Conservation (phyloP, 2,113 vertebrate genomes). For the Leptocoma aspasia region DNA sequence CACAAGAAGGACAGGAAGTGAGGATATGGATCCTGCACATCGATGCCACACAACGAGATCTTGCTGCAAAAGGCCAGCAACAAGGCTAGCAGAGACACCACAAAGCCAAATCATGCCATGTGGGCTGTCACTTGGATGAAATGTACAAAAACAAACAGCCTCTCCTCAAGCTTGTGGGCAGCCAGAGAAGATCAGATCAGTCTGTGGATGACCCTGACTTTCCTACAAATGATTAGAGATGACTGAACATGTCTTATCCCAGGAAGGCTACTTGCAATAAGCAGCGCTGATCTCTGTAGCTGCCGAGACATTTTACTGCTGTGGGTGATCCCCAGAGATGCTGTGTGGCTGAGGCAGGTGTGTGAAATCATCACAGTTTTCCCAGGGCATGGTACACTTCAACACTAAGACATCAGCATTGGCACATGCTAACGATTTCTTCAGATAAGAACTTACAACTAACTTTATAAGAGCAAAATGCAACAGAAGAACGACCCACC, state of each 20-base stretch:
- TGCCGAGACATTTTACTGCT: not conserved
- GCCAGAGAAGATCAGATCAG: not conserved
- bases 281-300: not conserved
- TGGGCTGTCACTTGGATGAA: not conserved
- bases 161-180: not conserved
- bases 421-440: not conserved
- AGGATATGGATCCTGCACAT: fast-evolving
- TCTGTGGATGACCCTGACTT: not conserved
- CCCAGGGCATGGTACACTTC: not conserved
- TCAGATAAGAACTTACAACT: not conserved
- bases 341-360: fast-evolving
- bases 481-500: not conserved
- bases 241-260: not conserved
- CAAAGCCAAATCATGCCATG: not conserved
- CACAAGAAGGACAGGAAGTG: not conserved
- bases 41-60: fast-evolving
- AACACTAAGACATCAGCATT: not conserved
- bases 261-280: not conserved
- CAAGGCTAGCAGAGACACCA: fast-evolving
- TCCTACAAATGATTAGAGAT: not conserved
- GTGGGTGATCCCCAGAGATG: not conserved
- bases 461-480: not conserved
- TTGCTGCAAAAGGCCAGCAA: not conserved
- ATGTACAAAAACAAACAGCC: not conserved
- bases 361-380: not conserved